Evolutionary conservation across 2,888 invertebrate species (phyloP).

Genomic region (Reticulitermes lucifugus): DNA sequence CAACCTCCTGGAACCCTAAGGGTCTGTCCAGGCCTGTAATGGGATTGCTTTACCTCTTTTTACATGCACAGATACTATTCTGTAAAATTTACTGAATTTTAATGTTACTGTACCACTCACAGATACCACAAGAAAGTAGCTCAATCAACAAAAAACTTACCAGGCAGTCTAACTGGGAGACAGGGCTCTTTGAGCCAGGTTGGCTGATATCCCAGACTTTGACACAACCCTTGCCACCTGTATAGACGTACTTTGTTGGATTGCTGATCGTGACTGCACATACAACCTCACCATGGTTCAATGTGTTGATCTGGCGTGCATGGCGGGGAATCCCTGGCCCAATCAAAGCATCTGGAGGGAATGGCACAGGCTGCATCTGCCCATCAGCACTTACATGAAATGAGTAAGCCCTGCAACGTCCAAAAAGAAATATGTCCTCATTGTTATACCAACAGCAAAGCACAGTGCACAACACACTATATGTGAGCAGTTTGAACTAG

Average conservation of each 20-base stretch:
- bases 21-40: too few species aligned
- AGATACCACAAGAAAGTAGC: too few species aligned
- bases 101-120: too few species aligned
- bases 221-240: constrained; percentile 96
- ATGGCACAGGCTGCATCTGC: constrained; percentile 92
- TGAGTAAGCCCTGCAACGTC: constrained; percentile 85
- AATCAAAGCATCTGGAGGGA: constrained; percentile 93
- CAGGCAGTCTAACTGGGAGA: constrained; percentile 93
- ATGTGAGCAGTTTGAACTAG: too few species aligned
- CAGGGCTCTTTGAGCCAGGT: constrained; percentile 85
- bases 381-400: constrained; percentile 93
- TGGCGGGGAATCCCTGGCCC: constrained; percentile 94
- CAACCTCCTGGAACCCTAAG: too few species aligned
- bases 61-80: too few species aligned
- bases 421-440: too few species aligned
- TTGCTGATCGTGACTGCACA: constrained; percentile 97
- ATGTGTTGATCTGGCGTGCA: constrained; percentile 91
- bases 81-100: too few species aligned
- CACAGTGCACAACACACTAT: too few species aligned
- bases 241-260: constrained; percentile 93
- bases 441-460: too few species aligned
- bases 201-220: constrained; percentile 98
- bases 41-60: too few species aligned
- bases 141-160: constrained; percentile 66
- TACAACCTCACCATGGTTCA: constrained; percentile 96